Evolutionary conservation across 2,113 vertebrate species (phyloP), one percentile per base, ranked within the genome.

Genomic region (Cathartes aura): DNA sequence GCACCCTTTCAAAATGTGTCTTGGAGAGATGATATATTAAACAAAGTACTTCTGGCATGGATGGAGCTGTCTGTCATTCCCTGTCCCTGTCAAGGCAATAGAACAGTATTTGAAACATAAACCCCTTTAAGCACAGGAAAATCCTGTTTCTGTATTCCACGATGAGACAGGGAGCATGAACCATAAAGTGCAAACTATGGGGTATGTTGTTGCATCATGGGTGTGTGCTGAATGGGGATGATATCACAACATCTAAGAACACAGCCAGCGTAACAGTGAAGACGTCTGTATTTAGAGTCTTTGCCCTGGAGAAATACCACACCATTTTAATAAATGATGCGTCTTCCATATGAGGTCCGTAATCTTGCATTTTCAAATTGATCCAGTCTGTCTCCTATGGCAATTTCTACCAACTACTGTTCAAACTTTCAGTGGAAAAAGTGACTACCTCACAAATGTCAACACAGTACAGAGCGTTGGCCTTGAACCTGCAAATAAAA

Each of bases 1-100:
- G 64, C 50, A 75, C 76, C 78, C 60, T 92, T 97, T 92, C 90
- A 95, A 94, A 93, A 95, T 29, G 42, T 73, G 45, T 90, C 67
- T 82, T 59, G 5, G 24, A 87, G 42, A 83, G 42, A 90, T 47
- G 88, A 95, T 86, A 66, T 34, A 86, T 92, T 96, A 87, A 94
- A 94, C 40, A 52, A 90, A 92, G 59, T 79, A 79, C 42, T 70
- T 91, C 60, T 72, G 38, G 90, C 93, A 90, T 45, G 62, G 68
- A 93, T 73, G 76, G 68, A 95, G 67, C 64, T 87, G 75, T 80
- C 78, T 74, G 79, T 92, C 80, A 78, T 92, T 62, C 38, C 38
- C 38, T 38, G 38, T 38, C 38, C 38, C 38, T 38, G 59, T 80
- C 48, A 89, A 63, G 36, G 9, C 58, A 90, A 76, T 0, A 72